These are phyloP conservation scores for Drosophila prostipennis DNA, from an alignment of 2,888 invertebrate species.

Conservation along the genomic window DNA sequence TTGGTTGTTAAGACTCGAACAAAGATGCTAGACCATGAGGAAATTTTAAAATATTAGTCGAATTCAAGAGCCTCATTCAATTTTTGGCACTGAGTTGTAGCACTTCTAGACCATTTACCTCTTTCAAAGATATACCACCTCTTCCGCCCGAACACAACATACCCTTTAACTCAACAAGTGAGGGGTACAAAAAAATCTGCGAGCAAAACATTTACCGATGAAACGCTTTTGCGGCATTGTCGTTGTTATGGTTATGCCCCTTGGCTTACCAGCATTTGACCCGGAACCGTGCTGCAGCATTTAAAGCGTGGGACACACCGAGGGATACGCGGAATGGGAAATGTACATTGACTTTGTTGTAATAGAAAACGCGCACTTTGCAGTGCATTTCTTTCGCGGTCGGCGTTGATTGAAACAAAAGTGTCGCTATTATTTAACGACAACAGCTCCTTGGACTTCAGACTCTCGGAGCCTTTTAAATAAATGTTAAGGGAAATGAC, in stretches of 20 bases:
- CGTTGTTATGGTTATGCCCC: slow-evolving; percentile 77
- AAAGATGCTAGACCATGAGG: too few species aligned
- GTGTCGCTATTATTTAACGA: slow-evolving; percentile 78
- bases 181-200: slow-evolving; percentile 11
- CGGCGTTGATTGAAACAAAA: slow-evolving; percentile 61
- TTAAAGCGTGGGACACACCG: slow-evolving; percentile 67
- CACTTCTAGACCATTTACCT: too few species aligned
- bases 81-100: too few species aligned
- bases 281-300: slow-evolving; percentile 63
- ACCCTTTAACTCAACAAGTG: neutral
- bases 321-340: slow-evolving; percentile 29
- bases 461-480: slow-evolving; percentile 54
- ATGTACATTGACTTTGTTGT: slow-evolving; percentile 52
- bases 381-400: slow-evolving; percentile 60
- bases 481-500: slow-evolving; percentile 58
- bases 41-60: too few species aligned
- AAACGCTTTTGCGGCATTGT: slow-evolving; percentile 46
- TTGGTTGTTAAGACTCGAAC: too few species aligned
- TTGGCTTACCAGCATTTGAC: slow-evolving; percentile 71
- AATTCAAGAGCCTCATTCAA: too few species aligned
- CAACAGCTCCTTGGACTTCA: slow-evolving; percentile 59
- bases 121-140: neutral
- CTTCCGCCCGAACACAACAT: neutral
- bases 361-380: slow-evolving; percentile 78
- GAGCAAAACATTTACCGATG: slow-evolving; percentile 33